These are phyloP conservation scores for Anolis sagrei DNA, from an alignment of 2,113 vertebrate species.

Conservation along the genomic window DNA sequence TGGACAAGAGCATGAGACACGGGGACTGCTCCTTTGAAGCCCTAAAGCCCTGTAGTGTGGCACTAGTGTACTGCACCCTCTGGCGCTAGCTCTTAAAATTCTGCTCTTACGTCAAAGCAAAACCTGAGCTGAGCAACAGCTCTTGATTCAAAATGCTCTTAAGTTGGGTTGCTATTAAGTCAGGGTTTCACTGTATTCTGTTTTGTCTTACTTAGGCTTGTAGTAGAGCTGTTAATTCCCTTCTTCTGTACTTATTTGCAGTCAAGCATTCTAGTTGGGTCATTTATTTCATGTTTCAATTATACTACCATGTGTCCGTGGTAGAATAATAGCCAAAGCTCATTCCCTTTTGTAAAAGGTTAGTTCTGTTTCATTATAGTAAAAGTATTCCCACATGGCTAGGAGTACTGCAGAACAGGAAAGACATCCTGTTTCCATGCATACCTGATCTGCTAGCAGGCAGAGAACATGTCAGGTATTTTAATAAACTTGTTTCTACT, in stretches of 20 bases:
- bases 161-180: too few relatives aligned
- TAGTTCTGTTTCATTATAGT: not conserved
- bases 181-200: not conserved
- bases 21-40: too few relatives aligned
- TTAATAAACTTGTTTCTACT: not conserved
- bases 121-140: too few relatives aligned
- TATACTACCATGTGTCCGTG: not conserved
- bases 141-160: too few relatives aligned
- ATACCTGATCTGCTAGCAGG: slow-evolving; percentile 17
- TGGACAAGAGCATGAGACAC: too few relatives aligned
- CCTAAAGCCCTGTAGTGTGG: too few relatives aligned
- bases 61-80: too few relatives aligned
- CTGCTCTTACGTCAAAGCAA: too few relatives aligned
- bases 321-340: not conserved
- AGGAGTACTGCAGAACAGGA: not conserved
- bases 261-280: not conserved
- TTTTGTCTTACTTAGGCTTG: not conserved
- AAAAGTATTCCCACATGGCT: not conserved
- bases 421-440: not conserved
- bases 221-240: not conserved
- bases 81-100: too few relatives aligned
- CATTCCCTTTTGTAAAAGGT: not conserved
- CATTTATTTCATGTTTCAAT: not conserved
- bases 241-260: slow-evolving; percentile 17
- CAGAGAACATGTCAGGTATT: not conserved